Percentiles rank a stretch among this genome's conserved stretches.
phyloP scores from a whole-genome alignment of 2,888 invertebrate species.

The Stenotaenia linearis region DNA sequence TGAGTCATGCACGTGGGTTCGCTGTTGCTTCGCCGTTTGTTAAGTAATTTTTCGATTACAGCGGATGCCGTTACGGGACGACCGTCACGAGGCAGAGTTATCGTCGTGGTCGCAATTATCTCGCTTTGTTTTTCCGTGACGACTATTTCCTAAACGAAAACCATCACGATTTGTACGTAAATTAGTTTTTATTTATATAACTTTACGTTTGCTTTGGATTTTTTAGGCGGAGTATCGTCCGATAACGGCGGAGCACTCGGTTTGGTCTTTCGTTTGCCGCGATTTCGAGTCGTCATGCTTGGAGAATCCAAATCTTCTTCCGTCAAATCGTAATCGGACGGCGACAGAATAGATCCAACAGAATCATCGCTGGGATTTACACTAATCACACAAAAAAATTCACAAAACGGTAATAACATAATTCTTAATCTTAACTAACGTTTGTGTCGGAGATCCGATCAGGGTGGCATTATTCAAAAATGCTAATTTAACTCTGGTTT shows the following conservation, averaged over 20 bases:
- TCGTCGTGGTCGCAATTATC: slow-evolving; percentile 68
- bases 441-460: neutral
- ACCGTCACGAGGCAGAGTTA: slow-evolving; percentile 61
- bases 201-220: slow-evolving; percentile 69
- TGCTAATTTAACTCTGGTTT: slow-evolving; percentile 72
- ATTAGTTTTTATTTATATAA: no score
- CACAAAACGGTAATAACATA: no score
- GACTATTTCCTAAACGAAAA: neutral
- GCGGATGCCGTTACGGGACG: slow-evolving; percentile 65
- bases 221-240: slow-evolving; percentile 46
- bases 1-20: no score
- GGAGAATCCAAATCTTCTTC: slow-evolving; percentile 67
- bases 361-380: slow-evolving; percentile 41
- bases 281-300: slow-evolving; percentile 29
- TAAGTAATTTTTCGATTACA: slow-evolving; percentile 60
- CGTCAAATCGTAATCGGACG: slow-evolving; percentile 74
- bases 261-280: slow-evolving; percentile 37
- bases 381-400: no score
- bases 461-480: slow-evolving; percentile 57
- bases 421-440: no score
- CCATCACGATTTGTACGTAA: neutral
- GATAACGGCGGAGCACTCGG: slow-evolving; percentile 44
- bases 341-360: slow-evolving; percentile 65
- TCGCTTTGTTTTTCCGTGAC: slow-evolving; percentile 49
- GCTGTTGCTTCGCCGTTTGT: neutral